These are phyloP conservation scores for Bugula neritina DNA, from an alignment of 2,888 invertebrate genomes.

Conservation along the genomic window DNA sequence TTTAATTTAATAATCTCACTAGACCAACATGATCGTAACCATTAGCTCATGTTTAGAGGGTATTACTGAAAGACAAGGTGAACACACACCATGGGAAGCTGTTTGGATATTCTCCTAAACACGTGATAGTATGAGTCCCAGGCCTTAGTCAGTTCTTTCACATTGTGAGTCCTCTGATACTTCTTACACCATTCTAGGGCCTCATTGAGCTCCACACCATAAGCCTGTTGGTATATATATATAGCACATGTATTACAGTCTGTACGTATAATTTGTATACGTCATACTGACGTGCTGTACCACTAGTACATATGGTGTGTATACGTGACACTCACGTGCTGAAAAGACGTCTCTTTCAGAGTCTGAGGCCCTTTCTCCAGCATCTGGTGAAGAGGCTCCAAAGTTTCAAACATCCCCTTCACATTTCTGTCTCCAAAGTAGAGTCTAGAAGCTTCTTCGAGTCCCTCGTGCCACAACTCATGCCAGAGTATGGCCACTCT, in stretches of 20 bases:
- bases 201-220: constrained; percentile 85
- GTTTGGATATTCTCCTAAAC: constrained; percentile 89
- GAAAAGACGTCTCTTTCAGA: constrained; percentile 91
- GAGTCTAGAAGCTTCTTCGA: constrained; percentile 75
- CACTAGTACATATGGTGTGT: too few relatives aligned
- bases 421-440: constrained; percentile 94
- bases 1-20: too few relatives aligned
- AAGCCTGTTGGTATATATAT: constrained; percentile 60
- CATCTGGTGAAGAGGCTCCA: constrained; percentile 90
- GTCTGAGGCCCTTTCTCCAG: constrained; percentile 90
- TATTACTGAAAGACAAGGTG: too few relatives aligned
- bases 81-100: constrained; percentile 64
- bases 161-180: constrained; percentile 74
- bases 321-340: constrained; percentile 68
- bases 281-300: too few relatives aligned
- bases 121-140: constrained; percentile 99
- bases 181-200: constrained; percentile 93
- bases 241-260: background rate
- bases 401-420: constrained; percentile 88
- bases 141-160: constrained; percentile 90
- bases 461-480: constrained; percentile 96
- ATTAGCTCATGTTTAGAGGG: too few relatives aligned
- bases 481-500: constrained; percentile 98
- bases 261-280: background rate
- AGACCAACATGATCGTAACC: too few relatives aligned